A percentile compares a stretch with the other conserved stretches of the same genome.
These are phyloP conservation scores for Anoura caudifer DNA, from an alignment of 2,113 vertebrate genomes.

Conservation along the genomic window DNA sequence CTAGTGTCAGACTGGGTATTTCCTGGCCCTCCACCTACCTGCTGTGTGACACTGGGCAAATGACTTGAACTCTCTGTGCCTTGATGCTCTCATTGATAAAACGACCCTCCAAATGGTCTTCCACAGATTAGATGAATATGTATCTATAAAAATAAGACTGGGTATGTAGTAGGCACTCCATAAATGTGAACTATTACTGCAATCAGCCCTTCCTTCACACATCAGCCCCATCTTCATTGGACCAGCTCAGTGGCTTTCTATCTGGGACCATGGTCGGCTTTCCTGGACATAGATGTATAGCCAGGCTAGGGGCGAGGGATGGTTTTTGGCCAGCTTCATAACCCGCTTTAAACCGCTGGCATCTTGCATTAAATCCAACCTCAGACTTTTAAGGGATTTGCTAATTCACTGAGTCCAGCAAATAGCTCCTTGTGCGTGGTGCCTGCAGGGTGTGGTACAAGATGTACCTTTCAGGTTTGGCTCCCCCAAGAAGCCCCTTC, in stretches of 20 bases:
- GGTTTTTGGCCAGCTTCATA: not conserved
- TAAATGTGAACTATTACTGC: not conserved
- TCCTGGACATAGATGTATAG: not conserved
- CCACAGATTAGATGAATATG: not conserved
- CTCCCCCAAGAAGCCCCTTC: not conserved
- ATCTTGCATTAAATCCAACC: not conserved
- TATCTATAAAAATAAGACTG: not conserved
- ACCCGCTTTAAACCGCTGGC: not conserved
- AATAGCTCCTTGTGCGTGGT: not conserved
- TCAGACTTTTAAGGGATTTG: constrained; percentile 8
- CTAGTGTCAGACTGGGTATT: not conserved
- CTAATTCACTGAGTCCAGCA: constrained; percentile 10
- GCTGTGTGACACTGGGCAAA: not conserved
- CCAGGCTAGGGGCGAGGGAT: not conserved
- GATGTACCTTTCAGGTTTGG: constrained; percentile 11
- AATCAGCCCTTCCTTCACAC: too few species aligned
- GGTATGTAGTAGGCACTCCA: not conserved
- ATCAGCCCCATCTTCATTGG: too few species aligned
- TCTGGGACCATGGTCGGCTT: not conserved
- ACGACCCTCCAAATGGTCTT: not conserved
- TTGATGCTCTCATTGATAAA: not conserved
- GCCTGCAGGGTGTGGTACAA: not conserved
- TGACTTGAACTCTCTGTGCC: not conserved
- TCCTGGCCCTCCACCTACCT: not conserved
- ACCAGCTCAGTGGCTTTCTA: not conserved